Percentiles rank a stretch among this genome's conserved stretches.
Conservation (phyloP, 2,888 invertebrate species). For the Calliphora vomitoria region DNA sequence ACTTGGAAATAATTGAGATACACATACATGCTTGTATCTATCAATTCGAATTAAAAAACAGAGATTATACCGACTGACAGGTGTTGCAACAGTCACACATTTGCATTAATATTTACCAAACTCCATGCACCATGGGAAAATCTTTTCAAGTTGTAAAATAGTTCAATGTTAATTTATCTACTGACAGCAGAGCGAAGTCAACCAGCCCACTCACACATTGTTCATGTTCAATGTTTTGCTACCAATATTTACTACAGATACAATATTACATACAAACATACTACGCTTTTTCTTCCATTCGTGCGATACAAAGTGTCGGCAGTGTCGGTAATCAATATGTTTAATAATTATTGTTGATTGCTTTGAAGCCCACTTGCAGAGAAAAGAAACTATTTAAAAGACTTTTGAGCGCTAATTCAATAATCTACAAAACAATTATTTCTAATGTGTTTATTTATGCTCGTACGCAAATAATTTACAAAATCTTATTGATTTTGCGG, state of each 20-base stretch:
- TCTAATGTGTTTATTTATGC: constrained; percentile 4
- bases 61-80: constrained; percentile 10
- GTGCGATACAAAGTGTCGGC: constrained; percentile 24
- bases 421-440: constrained; percentile 37
- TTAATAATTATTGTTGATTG: constrained; percentile 69
- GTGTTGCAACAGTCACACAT: constrained; percentile 38
- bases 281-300: constrained; percentile 17
- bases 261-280: neutral
- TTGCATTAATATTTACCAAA: constrained; percentile 25
- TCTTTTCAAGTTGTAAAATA: constrained; percentile 26
- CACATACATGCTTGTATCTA: neutral
- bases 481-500: constrained; percentile 26
- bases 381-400: constrained; percentile 48
- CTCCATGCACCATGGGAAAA: constrained; percentile 53
- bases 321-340: constrained; percentile 45
- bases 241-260: constrained; percentile 31
- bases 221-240: constrained; percentile 40
- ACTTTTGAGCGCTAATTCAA: constrained; percentile 57
- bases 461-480: constrained; percentile 30
- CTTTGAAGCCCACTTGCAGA: constrained; percentile 66
- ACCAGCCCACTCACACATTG: constrained; percentile 47
- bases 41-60: constrained; percentile 10
- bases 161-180: constrained; percentile 61
- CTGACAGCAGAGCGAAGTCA: constrained; percentile 26
- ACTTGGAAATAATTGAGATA: neutral